Evolutionary conservation across 1,140 invertebrate genomes (phyloP), one percentile per base, ranked within the genome.

Genomic region (Micrasema minimum): DNA sequence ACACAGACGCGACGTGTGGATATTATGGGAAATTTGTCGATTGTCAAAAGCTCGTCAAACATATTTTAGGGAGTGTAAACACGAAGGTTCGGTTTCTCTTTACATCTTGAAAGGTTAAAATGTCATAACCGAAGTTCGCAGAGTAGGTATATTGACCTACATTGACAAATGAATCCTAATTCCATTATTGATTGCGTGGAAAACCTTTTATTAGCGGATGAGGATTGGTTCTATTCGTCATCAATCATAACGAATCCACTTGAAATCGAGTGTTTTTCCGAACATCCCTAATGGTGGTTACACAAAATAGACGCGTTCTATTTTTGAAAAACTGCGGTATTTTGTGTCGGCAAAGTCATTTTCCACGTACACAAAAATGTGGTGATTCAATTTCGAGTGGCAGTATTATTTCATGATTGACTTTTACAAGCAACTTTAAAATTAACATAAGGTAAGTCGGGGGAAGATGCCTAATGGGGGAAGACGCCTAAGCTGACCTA

Each of bases 221-320:
- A 38, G 55, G 55, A 59, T 59, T 35, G 14, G 55, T 59, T 38
- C 6, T n/a, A 31, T 9, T 41, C 55, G 18, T 41, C 55, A 59
- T 59, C 55, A 59, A 59, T 59, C 55, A 59, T 59, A 16, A n/a
- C 5, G n/a, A 14, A n/a, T 59, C 55, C 37, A 59, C 55, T 59
- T 59, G 37, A 41, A 59, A 59, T 59, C 55, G 55, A 59, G 55
- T 59, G 55, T 35, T 59, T 59, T 59, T 41, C 14, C 35, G 37
- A 59, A 59, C 55, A 59, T 22, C 16, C 37, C 18, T 10, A 6
- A n/a, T n/a, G n/a, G n/a, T n/a, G n/a, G n/a, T n/a, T n/a, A 2
- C 7, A 38, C n/a, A n/a, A 41, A 59, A 59, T 43, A 22, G n/a
- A 41, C 14, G 12, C 12, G 37, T 22, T 59, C 55, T 59, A 59